These are phyloP conservation scores for Gisinianus flammeolus DNA, from an alignment of 2,888 invertebrate genomes.

Conservation along the genomic window DNA sequence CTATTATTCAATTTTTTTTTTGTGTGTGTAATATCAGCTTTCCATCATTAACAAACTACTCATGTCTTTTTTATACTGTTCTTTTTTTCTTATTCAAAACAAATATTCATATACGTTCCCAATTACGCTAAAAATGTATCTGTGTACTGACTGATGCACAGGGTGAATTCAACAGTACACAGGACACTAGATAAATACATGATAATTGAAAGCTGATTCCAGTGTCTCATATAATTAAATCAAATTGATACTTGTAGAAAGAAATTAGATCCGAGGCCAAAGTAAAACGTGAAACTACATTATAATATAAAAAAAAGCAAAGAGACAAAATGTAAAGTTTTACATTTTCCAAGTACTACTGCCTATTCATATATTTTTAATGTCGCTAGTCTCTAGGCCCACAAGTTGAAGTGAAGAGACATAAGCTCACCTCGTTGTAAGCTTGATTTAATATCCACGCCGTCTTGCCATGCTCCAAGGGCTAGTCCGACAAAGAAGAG, in stretches of 20 bases:
- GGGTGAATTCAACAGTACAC: no score
- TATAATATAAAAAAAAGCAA: background rate
- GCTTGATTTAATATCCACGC: conserved; percentile 50
- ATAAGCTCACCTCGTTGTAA: conserved; percentile 47
- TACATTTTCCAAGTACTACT: no score
- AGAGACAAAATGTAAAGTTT: background rate
- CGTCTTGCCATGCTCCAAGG: conserved; percentile 51
- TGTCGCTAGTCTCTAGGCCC: no score
- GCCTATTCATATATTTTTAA: no score
- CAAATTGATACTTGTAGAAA: no score
- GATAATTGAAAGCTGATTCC: no score
- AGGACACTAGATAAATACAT: no score
- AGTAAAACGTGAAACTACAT: no score
- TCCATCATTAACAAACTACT: background rate
- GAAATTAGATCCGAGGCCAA: no score
- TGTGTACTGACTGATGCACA: background rate
- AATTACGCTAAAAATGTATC: background rate
- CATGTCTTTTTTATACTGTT: background rate
- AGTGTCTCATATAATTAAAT: no score
- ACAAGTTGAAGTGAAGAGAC: no score
- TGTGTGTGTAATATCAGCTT: background rate
- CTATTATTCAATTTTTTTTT: background rate
- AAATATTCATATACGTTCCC: no score
- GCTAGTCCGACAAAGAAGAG: conserved; percentile 47
- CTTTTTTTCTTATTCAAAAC: background rate